Conservation (phyloP, 2,888 invertebrate genomes). For the Nomada fabriciana region DNA sequence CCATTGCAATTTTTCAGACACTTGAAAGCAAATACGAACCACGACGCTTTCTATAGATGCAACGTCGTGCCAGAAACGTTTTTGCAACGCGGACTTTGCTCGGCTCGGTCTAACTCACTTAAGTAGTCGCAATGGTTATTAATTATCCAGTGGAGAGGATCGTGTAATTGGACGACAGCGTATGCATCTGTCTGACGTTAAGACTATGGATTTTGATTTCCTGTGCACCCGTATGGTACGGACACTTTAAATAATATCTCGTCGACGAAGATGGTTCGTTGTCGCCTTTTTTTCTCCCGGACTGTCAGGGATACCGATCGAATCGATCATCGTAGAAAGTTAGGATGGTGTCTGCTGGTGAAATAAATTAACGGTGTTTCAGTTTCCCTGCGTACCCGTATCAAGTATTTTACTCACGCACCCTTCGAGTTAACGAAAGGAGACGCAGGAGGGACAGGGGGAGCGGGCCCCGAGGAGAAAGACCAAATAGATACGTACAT, state of each 20-base stretch:
- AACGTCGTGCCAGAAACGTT: slow-evolving; percentile 19
- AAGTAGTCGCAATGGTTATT: slow-evolving; percentile 70
- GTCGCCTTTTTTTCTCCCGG: too few relatives aligned
- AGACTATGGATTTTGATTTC: slow-evolving; percentile 45
- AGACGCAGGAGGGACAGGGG: slow-evolving; percentile 31
- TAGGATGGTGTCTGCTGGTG: slow-evolving; percentile 9
- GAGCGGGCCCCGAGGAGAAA: slow-evolving; percentile 40
- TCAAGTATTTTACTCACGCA: slow-evolving; percentile 68
- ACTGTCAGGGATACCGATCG: background rate
- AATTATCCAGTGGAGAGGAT: slow-evolving; percentile 57
- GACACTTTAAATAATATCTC: too few relatives aligned
- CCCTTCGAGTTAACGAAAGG: slow-evolving; percentile 47
- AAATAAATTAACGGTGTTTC: slow-evolving; percentile 52
- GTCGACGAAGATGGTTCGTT: too few relatives aligned
- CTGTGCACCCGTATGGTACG: background rate
- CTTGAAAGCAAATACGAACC: background rate
- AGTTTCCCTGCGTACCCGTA: slow-evolving; percentile 64
- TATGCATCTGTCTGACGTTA: slow-evolving; percentile 20
- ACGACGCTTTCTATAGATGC: background rate
- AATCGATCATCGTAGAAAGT: slow-evolving; percentile 1
- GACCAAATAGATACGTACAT: slow-evolving; percentile 61
- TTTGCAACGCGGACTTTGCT: slow-evolving; percentile 45
- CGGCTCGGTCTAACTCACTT: slow-evolving; percentile 60
- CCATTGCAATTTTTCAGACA: background rate
- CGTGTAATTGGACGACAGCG: slow-evolving; percentile 58